phyloP scores from a whole-genome alignment of 2,113 vertebrate species.

The Peromyscus leucopus region DNA sequence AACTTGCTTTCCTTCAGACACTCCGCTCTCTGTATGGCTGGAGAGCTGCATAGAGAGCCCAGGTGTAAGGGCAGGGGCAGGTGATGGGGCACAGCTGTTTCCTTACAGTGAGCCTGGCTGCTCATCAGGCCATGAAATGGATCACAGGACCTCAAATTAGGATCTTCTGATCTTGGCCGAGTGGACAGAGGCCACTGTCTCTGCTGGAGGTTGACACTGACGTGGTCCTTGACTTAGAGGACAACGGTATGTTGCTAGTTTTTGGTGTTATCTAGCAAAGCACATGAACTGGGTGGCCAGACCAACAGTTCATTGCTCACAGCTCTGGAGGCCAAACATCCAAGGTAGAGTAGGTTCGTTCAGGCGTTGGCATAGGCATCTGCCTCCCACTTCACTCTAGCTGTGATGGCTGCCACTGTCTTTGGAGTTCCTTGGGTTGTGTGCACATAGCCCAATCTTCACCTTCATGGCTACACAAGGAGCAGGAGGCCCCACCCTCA shows the following conservation, averaged over 20 bases:
- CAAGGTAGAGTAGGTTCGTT: not conserved
- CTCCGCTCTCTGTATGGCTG: rapidly evolving
- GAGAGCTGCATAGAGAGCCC: not conserved
- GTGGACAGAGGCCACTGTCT: rapidly evolving
- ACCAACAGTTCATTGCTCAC: rapidly evolving
- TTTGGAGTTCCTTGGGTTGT: not conserved
- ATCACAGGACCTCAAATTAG: rapidly evolving
- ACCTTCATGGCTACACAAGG: rapidly evolving
- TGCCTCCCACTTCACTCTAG: rapidly evolving
- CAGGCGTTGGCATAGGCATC: no score
- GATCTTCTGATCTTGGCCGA: not conserved
- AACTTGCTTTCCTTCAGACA: not conserved
- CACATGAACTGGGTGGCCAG: rapidly evolving
- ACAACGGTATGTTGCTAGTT: rapidly evolving
- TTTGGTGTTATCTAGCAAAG: not conserved
- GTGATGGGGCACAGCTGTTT: rapidly evolving
- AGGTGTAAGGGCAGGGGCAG: rapidly evolving
- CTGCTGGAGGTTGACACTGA: not conserved
- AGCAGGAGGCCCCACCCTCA: no score
- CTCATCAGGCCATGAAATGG: not conserved
- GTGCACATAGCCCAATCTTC: not conserved
- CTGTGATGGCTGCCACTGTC: not conserved
- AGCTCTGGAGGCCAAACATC: not conserved
- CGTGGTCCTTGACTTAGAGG: not conserved
- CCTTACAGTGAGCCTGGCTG: no score